Conservation (phyloP, 2,113 vertebrate species). For the Calidris pugnax region DNA sequence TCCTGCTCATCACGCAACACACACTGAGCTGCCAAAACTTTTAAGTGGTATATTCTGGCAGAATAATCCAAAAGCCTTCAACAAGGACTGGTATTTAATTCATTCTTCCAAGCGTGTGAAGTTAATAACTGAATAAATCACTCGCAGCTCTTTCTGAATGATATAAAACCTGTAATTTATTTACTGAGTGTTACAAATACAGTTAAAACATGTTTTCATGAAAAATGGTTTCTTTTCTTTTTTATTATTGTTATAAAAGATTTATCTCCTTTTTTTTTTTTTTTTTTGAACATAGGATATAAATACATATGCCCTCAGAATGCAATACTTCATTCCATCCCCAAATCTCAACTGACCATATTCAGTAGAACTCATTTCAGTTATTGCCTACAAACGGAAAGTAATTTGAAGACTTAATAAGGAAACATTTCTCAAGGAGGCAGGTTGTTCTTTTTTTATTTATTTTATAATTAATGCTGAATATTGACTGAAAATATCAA, state of each 20-base stretch:
- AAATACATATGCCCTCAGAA: not conserved
- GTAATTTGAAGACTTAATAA: not conserved
- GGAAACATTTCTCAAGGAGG: not conserved
- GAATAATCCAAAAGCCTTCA: slow-evolving; percentile 68
- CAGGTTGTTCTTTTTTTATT: not conserved
- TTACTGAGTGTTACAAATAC: slow-evolving; percentile 80
- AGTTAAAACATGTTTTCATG: slow-evolving; percentile 80
- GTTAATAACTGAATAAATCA: slow-evolving; percentile 81
- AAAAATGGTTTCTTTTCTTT: slow-evolving; percentile 69
- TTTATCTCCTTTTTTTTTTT: slow-evolving; percentile 18
- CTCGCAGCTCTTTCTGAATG: slow-evolving; percentile 76
- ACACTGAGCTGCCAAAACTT: slow-evolving; percentile 53
- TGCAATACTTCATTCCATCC: not conserved
- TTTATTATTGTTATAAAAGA: slow-evolving; percentile 59
- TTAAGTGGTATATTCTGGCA: slow-evolving; percentile 47
- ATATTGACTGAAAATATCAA: not conserved
- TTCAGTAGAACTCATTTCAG: not conserved
- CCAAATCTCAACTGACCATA: not conserved
- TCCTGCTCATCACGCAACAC: not conserved
- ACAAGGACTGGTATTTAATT: slow-evolving; percentile 70
- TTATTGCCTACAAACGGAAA: not conserved
- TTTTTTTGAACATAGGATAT: slow-evolving; percentile 17
- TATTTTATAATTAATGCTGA: not conserved
- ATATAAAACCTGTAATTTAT: slow-evolving; percentile 85
- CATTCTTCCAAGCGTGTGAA: slow-evolving; percentile 79